These are phyloP conservation scores for Heterotilapia buettikoferi DNA, from an alignment of 2,113 vertebrate species.

Conservation along the genomic window DNA sequence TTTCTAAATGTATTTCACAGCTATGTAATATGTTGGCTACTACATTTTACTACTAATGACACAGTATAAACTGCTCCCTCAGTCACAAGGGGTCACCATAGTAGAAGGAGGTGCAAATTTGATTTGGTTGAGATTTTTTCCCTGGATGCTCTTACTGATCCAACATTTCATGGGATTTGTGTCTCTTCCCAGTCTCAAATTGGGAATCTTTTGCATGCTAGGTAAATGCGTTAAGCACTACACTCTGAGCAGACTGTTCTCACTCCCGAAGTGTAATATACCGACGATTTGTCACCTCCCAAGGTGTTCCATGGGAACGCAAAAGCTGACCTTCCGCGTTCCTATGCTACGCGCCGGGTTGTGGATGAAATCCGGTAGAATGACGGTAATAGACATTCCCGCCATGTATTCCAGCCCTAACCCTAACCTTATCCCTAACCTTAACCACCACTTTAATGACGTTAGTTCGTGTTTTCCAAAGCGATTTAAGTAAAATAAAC, in stretches of 20 bases:
- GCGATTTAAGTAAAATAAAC: neutral
- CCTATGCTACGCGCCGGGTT: accelerated
- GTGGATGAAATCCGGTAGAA: neutral
- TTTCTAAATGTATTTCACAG: neutral
- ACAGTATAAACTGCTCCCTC: neutral
- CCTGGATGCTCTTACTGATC: no score
- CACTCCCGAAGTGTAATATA: neutral
- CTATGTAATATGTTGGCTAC: neutral
- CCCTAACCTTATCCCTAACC: neutral
- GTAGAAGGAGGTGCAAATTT: accelerated
- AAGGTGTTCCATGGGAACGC: accelerated
- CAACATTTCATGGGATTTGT: neutral
- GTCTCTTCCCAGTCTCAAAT: neutral
- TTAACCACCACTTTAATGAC: neutral
- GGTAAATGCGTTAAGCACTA: neutral
- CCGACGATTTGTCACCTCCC: neutral
- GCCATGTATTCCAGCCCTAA: neutral
- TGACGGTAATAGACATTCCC: accelerated
- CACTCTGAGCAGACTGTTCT: neutral
- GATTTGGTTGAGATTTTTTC: neutral
- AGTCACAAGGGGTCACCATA: neutral
- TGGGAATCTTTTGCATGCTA: neutral
- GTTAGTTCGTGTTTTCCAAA: neutral
- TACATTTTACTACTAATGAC: neutral
- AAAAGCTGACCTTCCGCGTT: accelerated